Percentiles rank a stretch among this genome's conserved stretches.
Conservation (phyloP, 2,888 invertebrate genomes). For the Synanthedon formicaeformis region DNA sequence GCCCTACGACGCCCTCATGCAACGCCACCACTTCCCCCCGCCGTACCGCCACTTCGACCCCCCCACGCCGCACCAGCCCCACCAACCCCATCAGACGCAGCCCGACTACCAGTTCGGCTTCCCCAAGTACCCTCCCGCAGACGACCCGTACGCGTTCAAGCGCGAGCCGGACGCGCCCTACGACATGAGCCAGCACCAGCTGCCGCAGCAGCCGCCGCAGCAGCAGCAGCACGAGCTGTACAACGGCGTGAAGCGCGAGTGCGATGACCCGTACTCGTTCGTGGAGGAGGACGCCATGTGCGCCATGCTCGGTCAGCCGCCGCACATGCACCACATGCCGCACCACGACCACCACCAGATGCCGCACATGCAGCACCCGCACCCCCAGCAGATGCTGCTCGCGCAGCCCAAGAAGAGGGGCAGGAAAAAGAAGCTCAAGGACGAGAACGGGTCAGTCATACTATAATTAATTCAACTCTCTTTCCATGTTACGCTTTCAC, state of each 20-base stretch:
- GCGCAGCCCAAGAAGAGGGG: slow-evolving; percentile 84
- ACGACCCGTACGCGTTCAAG: slow-evolving; percentile 52
- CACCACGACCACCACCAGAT: slow-evolving; percentile 8
- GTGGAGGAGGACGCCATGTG: slow-evolving; percentile 82
- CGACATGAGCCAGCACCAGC: slow-evolving; percentile 52
- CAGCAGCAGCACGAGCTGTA: slow-evolving; percentile 32
- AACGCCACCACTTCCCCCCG: slow-evolving; percentile 16
- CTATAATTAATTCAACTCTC: no score
- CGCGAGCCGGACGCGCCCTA: slow-evolving; percentile 56
- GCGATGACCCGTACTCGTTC: slow-evolving; percentile 87
- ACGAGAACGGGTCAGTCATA: slow-evolving; percentile 68
- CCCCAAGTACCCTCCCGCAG: slow-evolving; percentile 48
- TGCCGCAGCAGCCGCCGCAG: slow-evolving; percentile 11
- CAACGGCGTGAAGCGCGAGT: slow-evolving; percentile 70
- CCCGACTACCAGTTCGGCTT: slow-evolving; percentile 45
- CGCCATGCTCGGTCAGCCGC: slow-evolving; percentile 60
- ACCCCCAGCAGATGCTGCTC: slow-evolving; percentile 58
- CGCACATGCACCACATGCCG: slow-evolving; percentile 14
- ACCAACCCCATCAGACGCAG: slow-evolving; percentile 23
- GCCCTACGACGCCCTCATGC: slow-evolving; percentile 14
- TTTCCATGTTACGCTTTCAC: no score
- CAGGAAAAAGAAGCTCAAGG: slow-evolving; percentile 85
- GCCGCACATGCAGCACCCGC: slow-evolving; percentile 34
- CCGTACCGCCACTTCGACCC: slow-evolving; percentile 35
- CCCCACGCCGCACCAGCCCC: slow-evolving; percentile 19